These are phyloP conservation scores for Amphiprion percula DNA, from an alignment of 2,113 vertebrate genomes.

Conservation along the genomic window DNA sequence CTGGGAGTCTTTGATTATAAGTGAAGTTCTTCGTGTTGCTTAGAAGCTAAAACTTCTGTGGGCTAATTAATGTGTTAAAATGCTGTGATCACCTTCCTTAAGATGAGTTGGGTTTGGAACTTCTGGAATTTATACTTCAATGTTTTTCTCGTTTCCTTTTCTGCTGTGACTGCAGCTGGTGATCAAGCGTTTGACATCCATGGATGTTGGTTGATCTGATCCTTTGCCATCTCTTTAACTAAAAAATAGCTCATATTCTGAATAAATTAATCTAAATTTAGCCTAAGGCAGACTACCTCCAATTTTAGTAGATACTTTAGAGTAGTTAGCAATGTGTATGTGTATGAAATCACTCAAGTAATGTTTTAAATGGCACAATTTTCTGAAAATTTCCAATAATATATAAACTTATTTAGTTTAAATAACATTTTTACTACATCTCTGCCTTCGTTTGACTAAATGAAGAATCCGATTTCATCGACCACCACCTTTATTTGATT, in stretches of 20 bases:
- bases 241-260: neutral
- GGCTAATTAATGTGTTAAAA: conserved; percentile 55
- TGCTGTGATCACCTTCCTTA: conserved; percentile 40
- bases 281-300: neutral
- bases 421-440: neutral
- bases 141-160: conserved; percentile 23
- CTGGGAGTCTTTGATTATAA: conserved; percentile 51
- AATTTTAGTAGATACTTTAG: neutral
- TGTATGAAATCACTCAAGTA: neutral
- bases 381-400: neutral
- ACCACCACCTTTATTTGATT: no score
- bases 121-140: neutral
- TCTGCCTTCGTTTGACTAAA: no score
- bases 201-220: neutral
- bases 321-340: neutral
- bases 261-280: neutral
- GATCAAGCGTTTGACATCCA: neutral
- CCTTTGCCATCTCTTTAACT: neutral
- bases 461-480: no score
- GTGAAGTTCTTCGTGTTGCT: conserved; percentile 14
- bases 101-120: conserved; percentile 6
- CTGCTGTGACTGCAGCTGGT: neutral
- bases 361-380: neutral
- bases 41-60: conserved; percentile 38
- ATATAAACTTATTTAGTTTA: neutral